Conservation (phyloP, 2,797 vertebrate species). For the Channallabes apus region DNA sequence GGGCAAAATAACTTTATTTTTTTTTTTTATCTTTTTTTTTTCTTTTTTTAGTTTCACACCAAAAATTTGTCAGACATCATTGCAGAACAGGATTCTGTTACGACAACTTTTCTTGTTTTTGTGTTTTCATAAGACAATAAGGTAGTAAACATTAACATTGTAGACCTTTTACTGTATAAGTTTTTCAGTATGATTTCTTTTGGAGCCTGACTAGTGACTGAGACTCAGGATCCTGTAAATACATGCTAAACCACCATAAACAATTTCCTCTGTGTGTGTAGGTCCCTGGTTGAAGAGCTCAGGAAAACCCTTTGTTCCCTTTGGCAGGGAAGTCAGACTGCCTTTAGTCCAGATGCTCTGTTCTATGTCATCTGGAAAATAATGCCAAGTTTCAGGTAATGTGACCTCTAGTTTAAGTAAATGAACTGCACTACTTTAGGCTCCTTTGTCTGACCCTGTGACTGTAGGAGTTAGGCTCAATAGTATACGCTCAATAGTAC, state of each 20-base stretch:
- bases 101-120: neutral
- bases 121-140: neutral
- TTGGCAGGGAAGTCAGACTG: conserved; percentile 95
- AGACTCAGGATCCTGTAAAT: neutral
- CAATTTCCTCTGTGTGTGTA: conserved; percentile 57
- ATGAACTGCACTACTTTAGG: conserved; percentile 7
- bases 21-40: too few species aligned
- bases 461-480: conserved; percentile 5
- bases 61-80: neutral
- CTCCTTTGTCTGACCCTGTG: conserved; percentile 12
- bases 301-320: conserved; percentile 97
- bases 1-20: too few species aligned
- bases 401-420: conserved; percentile 12
- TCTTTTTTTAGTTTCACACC: too few species aligned
- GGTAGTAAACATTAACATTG: neutral
- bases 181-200: neutral
- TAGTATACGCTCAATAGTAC: neutral
- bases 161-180: neutral
- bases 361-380: conserved; percentile 99
- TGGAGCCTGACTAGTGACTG: neutral
- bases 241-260: neutral
- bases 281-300: conserved; percentile 97
- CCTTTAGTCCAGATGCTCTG: conserved; percentile 96
- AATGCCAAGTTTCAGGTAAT: conserved; percentile 98
- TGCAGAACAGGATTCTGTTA: neutral